Conservation (phyloP, 2,888 invertebrate genomes). For the Campaea margaritaria region DNA sequence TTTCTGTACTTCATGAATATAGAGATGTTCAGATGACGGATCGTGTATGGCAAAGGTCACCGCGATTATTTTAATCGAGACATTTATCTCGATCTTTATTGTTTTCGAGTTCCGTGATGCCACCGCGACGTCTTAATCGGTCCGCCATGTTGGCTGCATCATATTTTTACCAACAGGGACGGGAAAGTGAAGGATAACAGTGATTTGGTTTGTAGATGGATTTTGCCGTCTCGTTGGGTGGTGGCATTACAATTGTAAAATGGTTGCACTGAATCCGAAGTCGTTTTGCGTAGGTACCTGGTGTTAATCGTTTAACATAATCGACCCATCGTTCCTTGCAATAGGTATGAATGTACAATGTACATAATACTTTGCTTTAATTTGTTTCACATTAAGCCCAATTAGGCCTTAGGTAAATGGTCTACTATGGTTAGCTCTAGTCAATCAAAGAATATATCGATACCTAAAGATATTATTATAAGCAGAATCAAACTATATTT, state of each 20-base stretch:
- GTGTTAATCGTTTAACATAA: neutral
- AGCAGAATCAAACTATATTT: too few relatives aligned
- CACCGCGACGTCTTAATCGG: slow-evolving; percentile 72
- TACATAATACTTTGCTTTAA: too few relatives aligned
- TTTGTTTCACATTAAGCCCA: too few relatives aligned
- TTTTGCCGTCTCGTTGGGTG: slow-evolving; percentile 46
- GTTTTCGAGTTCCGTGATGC: slow-evolving; percentile 70
- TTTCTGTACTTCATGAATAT: slow-evolving; percentile 62
- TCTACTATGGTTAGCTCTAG: too few relatives aligned
- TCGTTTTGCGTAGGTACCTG: slow-evolving; percentile 9
- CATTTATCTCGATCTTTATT: slow-evolving; percentile 76
- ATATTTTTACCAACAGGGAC: slow-evolving; percentile 55
- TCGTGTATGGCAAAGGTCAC: slow-evolving; percentile 68
- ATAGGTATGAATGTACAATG: too few relatives aligned
- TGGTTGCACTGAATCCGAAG: slow-evolving; percentile 7
- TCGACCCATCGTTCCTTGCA: too few relatives aligned
- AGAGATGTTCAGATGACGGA: slow-evolving; percentile 71
- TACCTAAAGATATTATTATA: too few relatives aligned
- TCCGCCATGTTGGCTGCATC: slow-evolving; percentile 61
- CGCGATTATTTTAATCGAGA: slow-evolving; percentile 78
- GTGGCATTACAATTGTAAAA: slow-evolving; percentile 39
- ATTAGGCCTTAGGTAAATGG: too few relatives aligned
- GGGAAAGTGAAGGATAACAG: slow-evolving; percentile 59
- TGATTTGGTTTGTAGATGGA: slow-evolving; percentile 68
- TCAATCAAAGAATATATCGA: too few relatives aligned